A percentile compares a stretch with the other conserved stretches of the same genome.
Evolutionary conservation across 2,888 invertebrate species (phyloP).

Genomic region (Timema cristinae): DNA sequence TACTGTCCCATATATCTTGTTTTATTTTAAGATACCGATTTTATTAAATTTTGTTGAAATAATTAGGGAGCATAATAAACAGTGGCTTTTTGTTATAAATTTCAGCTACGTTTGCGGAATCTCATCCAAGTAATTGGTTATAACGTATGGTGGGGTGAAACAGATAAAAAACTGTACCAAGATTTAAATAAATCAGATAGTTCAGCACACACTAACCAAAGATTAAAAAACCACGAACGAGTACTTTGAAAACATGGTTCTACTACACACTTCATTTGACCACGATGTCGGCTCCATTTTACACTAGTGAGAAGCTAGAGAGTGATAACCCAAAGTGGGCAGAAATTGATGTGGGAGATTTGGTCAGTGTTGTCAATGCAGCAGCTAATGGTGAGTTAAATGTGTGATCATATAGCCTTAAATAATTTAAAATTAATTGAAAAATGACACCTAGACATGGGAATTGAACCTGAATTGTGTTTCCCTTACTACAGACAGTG

Average conservation of each 20-base stretch:
- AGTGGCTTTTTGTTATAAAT: slow-evolving; percentile 33
- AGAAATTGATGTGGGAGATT: slow-evolving; percentile 55
- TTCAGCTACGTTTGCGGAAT: slow-evolving; percentile 69
- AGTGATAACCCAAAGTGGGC: slow-evolving; percentile 76
- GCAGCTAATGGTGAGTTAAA: too few species aligned
- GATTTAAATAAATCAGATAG: neutral
- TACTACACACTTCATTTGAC: slow-evolving; percentile 78
- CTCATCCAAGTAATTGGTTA: slow-evolving; percentile 69
- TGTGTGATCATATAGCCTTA: too few species aligned
- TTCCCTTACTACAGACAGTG: too few species aligned
- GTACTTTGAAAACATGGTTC: slow-evolving; percentile 46
- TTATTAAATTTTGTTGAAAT: too few species aligned
- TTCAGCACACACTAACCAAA: slow-evolving; percentile 14
- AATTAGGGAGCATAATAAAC: too few species aligned
- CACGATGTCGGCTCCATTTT: slow-evolving; percentile 77
- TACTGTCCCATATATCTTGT: too few species aligned
- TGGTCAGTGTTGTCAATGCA: slow-evolving; percentile 39
- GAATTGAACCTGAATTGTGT: too few species aligned
- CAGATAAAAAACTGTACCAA: neutral
- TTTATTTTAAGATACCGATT: too few species aligned
- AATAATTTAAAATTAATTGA: too few species aligned
- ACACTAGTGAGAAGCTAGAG: slow-evolving; percentile 71
- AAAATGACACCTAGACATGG: too few species aligned
- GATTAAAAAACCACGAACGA: neutral
- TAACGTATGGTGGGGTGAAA: slow-evolving; percentile 46